Conservation (phyloP, 2,113 vertebrate species). For the Stomatorhinus ivindoensis region DNA sequence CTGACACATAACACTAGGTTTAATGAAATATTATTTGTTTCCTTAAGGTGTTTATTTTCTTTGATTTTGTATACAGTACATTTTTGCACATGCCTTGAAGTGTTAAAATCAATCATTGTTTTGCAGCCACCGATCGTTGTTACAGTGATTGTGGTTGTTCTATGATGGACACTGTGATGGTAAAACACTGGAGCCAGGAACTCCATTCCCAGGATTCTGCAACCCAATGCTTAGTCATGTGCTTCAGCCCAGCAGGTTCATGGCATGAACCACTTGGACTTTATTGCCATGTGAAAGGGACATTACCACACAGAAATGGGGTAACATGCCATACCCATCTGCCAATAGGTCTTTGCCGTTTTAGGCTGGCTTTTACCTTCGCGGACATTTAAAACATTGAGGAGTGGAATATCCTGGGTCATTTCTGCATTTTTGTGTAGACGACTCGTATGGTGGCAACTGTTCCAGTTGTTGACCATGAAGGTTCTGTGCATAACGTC, state of each 20-base stretch:
- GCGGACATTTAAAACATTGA: background rate
- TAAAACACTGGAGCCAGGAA: background rate
- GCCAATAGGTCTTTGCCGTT: background rate
- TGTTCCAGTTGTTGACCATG: background rate
- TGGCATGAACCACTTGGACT: background rate
- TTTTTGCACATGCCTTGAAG: constrained; percentile 23
- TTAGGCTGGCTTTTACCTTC: background rate
- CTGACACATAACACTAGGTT: background rate
- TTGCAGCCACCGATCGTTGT: background rate
- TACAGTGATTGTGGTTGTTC: background rate
- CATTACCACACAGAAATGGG: background rate
- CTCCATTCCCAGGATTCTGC: background rate
- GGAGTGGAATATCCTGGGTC: background rate
- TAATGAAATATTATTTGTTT: background rate
- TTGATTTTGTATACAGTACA: constrained; percentile 1
- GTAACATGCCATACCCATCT: background rate
- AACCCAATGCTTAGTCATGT: background rate
- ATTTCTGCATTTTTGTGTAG: background rate
- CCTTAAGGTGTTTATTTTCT: background rate
- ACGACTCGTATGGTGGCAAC: background rate
- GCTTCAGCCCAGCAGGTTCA: background rate
- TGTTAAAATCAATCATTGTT: constrained; percentile 14
- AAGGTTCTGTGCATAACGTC: background rate
- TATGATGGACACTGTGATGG: background rate
- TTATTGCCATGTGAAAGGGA: background rate